A percentile compares a stretch with the other conserved stretches of the same genome.
phyloP scores from a whole-genome alignment of 2,888 invertebrate species.

The Gasteruption jaculator region DNA sequence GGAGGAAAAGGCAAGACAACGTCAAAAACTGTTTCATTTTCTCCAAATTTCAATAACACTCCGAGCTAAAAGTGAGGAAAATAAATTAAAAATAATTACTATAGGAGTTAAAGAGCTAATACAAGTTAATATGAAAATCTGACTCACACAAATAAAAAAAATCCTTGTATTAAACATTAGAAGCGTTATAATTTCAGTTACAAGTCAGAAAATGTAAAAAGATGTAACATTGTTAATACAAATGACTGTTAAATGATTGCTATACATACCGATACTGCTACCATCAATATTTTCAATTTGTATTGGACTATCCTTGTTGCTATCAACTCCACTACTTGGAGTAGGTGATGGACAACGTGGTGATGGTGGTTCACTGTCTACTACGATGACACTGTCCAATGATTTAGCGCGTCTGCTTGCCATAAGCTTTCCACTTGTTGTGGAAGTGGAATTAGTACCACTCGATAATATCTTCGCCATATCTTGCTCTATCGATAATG shows the following conservation, averaged over 20 bases:
- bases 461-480: conserved; percentile 45
- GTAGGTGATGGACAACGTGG: conserved; percentile 84
- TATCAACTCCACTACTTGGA: conserved; percentile 83
- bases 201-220: conserved; percentile 12
- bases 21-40: too few relatives aligned
- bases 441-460: conserved; percentile 23
- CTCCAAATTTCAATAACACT: too few relatives aligned
- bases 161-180: too few relatives aligned
- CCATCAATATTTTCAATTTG: conserved; percentile 74
- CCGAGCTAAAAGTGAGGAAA: too few relatives aligned
- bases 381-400: conserved; percentile 45
- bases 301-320: conserved; percentile 79
- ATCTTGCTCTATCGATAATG: conserved; percentile 48
- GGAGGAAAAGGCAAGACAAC: too few relatives aligned
- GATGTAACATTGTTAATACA: conserved; percentile 18
- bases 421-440: conserved; percentile 31
- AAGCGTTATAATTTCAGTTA: background rate
- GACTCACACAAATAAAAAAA: too few relatives aligned
- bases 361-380: conserved; percentile 55
- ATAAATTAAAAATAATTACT: too few relatives aligned
- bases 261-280: conserved; percentile 54
- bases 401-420: conserved; percentile 45
- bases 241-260: conserved; percentile 11
- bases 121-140: too few relatives aligned
- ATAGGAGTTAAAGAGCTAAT: too few relatives aligned